Evolutionary conservation across 2,797 vertebrate species (phyloP), one percentile per base, ranked within the genome.

Genomic region (Smutsia temminckii): DNA sequence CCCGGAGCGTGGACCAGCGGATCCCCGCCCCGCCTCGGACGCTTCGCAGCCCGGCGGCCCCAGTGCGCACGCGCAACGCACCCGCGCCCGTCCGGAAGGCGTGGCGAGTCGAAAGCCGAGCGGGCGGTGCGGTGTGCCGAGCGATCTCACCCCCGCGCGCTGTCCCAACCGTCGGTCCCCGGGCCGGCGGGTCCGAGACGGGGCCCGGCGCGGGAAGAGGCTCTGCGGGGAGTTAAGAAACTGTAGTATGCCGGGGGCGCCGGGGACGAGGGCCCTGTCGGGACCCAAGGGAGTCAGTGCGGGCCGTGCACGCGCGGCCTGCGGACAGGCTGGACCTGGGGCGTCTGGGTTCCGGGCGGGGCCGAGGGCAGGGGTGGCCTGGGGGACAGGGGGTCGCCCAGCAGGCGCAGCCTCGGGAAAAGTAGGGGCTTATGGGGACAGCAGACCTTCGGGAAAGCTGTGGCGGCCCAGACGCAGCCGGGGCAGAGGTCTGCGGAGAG

Each of bases 301-400:
- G 13, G 49, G 66, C 11, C 42, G 57, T 42, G 74, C 85, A 53
- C 25, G 79, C n/a, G 64, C 72, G 27, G 20, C 80, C n/a, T 51
- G 57, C 14, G 4, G 71, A 20, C 1, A 0, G 13, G 12, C 68
- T 2, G 94, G 34, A 71, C 14, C 3, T 23, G 1, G 46, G 37
- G 27, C 17, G 18, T 18, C 68, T 3, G 32, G 0, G 40, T 42
- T 51, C 29, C 6, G 63, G 61, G 40, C 49, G 51, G 66, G 97
- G 94, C 98, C 97, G 96, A 2, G 27, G 42, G 10, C 69, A 71
- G 49, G 11, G 46, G 46, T 46, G 9, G 46, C 46, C 10, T 46
- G 46, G 2, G 18, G 29, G 1, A 0, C 1, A 4, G 40, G 2
- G 7, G 34, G 32, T 20, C 10, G 46, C 29, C 69, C 2, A 46